A percentile compares a stretch with the other conserved stretches of the same genome.
phyloP scores from a whole-genome alignment of 2,797 vertebrate species.

The Phrynocephalus vlangalii region DNA sequence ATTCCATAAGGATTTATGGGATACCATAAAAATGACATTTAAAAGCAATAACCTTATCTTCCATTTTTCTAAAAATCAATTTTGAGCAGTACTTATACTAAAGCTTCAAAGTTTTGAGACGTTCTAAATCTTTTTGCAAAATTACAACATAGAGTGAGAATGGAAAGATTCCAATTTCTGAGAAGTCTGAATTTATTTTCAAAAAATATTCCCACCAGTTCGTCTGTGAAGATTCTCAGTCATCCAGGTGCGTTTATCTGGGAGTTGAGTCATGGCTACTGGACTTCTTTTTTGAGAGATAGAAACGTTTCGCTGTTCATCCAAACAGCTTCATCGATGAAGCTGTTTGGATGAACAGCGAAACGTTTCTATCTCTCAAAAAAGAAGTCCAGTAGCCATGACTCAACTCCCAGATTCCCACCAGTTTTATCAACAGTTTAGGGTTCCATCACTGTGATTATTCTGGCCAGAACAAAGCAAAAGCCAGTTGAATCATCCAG shows the following conservation, averaged over 20 bases:
- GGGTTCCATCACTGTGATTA: not conserved
- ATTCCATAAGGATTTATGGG: not conserved
- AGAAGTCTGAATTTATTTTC: not conserved
- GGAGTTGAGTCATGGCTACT: too few species aligned
- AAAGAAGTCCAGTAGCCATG: too few species aligned
- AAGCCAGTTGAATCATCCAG: slow-evolving; percentile 13
- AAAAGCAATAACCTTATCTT: not conserved
- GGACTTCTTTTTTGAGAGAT: too few species aligned
- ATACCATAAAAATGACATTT: slow-evolving; percentile 14
- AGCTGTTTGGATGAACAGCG: too few species aligned
- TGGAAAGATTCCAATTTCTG: not conserved
- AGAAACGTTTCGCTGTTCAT: too few species aligned
- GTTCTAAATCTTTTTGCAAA: not conserved
- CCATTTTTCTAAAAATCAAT: too few species aligned
- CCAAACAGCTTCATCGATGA: too few species aligned
- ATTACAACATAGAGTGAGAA: not conserved
- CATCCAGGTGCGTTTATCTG: too few species aligned
- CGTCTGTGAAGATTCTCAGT: too few species aligned
- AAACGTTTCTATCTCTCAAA: too few species aligned
- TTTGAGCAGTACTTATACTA: too few species aligned
- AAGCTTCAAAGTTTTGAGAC: not conserved
- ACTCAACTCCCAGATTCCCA: too few species aligned
- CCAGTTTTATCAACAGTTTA: not conserved
- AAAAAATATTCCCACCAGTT: not conserved
- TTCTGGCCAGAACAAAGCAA: not conserved